Evolutionary conservation across 2,888 invertebrate species (phyloP), one percentile per base, ranked within the genome.

Genomic region (Drymonia ruficornis): DNA sequence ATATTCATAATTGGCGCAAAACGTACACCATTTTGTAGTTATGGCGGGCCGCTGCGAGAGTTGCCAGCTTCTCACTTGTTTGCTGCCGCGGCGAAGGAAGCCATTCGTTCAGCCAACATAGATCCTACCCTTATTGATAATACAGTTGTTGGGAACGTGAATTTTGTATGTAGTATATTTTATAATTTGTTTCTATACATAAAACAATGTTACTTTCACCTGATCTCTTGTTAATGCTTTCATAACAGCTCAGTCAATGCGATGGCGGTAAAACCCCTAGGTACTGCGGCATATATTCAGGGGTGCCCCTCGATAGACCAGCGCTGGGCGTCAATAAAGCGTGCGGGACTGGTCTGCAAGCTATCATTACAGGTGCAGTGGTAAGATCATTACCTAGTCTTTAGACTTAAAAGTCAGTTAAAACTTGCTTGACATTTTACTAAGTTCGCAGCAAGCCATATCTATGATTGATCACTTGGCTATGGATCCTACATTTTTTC

Each of bases 311-410:
- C 56, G 96, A 96, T 29, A 96, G 94, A 58, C 98, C 99, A n/a
- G 98, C 98, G 0, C 86, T 98, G 8, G 96, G 96, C 18, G 95
- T 99, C 13, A 99, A 98, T 87, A 94, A 99, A 65, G 93, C 99
- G 15, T 99, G 99, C 86, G 99, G 99, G 13, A 98, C 98, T 52
- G 99, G 99, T 11, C 97, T 99, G 77, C 99, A 99, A 83, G 95
- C 99, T 0, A 93, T 99, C 56, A 95, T 99, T 7, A 97, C 95
- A 82, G 97, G 96, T 55, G 96, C 96, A 50, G 96, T 98, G 93
- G 97, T 97, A 90, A 83, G 77, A 13, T 16, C 5, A 16, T 28
- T 6, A 18, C 12, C n/a, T n/a, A n/a, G n/a, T 31, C 31, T 31
- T 12, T 23, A 23, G 23, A 23, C 23, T 7, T 23, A 23, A 23